These are phyloP conservation scores for Amphipyra tragopoginis DNA, from an alignment of 2,888 invertebrate genomes.

Conservation along the genomic window DNA sequence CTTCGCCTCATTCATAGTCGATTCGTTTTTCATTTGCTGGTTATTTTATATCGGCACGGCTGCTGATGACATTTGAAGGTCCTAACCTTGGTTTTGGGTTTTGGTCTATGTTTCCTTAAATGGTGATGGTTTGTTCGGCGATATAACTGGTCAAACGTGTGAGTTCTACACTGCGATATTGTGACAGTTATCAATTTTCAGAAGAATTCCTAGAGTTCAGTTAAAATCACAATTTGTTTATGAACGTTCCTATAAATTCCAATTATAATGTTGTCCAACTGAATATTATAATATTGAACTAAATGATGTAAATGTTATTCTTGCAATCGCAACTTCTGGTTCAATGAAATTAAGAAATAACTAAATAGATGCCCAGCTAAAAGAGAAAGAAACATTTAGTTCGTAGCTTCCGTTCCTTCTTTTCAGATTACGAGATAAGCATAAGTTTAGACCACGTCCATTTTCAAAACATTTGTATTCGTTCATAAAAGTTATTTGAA, in stretches of 20 bases:
- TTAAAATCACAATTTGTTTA: background rate
- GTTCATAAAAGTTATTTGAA: conserved; percentile 54
- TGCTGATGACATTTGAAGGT: conserved; percentile 77
- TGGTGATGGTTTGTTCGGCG: conserved; percentile 68
- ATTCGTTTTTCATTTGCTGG: conserved; percentile 87
- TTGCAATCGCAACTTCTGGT: conserved; percentile 12
- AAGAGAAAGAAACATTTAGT: conserved; percentile 44
- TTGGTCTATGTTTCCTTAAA: conserved; percentile 50
- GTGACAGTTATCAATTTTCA: conserved; percentile 41
- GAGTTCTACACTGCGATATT: conserved; percentile 63
- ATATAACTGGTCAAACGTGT: conserved; percentile 69
- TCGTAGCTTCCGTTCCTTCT: conserved; percentile 56
- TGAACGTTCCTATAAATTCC: conserved; percentile 1
- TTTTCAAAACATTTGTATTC: conserved; percentile 52
- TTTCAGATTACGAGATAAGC: conserved; percentile 52
- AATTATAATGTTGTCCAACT: background rate
- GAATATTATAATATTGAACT: background rate
- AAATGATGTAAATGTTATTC: background rate
- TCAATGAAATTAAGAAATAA: conserved; percentile 27
- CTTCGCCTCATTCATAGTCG: conserved; percentile 73
- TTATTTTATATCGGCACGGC: conserved; percentile 88
- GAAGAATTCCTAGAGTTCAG: conserved; percentile 10
- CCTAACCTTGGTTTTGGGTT: conserved; percentile 62
- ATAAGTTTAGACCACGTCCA: conserved; percentile 48
- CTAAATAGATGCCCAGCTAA: conserved; percentile 8